Evolutionary conservation across 92 coral and sea anemone species (phyloP), one percentile per base, ranked within the genome.

Genomic region (Zoanthus sociatus): DNA sequence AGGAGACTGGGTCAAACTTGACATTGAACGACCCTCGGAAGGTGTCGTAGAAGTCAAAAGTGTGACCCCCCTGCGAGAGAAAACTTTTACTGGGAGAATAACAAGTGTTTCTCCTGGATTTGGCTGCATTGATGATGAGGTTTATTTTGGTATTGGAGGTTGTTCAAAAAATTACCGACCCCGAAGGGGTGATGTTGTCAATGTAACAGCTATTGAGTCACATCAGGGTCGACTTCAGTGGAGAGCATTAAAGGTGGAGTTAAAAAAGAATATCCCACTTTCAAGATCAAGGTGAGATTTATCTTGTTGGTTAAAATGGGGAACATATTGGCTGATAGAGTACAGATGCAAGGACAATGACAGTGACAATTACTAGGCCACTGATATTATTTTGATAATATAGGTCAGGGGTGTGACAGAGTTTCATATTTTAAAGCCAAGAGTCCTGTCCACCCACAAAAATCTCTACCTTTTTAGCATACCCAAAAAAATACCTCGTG

Each of bases 1-100:
- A 30, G 99, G 99, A 2, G 99, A 97, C 91, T 93, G 95, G 99
- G 94, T 97, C 77, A 94, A 93, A 68, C 87, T 93, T 58, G 96
- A 97, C 64, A 78, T 97, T 53, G 95, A 87, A 30, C 90, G 84
- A 85, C 86, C 82, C 37, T 69, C 77, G 42, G 96, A 93, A 14
- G 98, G 90, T 30, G 87, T 85, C 21, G 60, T 83, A 78, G 97
- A 93, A 61, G 95, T 97, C 90, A 88, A 88, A 90, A 95, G 97
- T 90, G 98, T 94, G 9, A 91, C 77, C 88, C 99, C 99, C 16
- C 86, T 97, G 45, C 86, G 99, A 16, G 99, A 97, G 67, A 93
- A 89, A 70, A 84, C 73, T 30, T 87, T 97, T n/a, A 88, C 86
- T 37, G 99, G 96, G 60, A 87, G 44, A 6, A 89, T 97, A 71